A percentile compares a stretch with the other conserved stretches of the same genome.
These are phyloP conservation scores for cattle (Bos taurus) DNA, from an alignment of 2,113 vertebrate genomes.

Conservation along the genomic window ARS-UCD2.0 NC_037342.1:11096001-11096500, in stretches of 20 bases:
- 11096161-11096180: not conserved
- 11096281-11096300: not conserved
- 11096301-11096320: fast-evolving
- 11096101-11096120: not conserved
- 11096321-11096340: not conserved
- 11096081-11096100: not conserved
- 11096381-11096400: fast-evolving
- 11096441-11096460: not conserved
- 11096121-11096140: not conserved
- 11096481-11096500: not conserved
- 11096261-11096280: not conserved
- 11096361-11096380: fast-evolving
- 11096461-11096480: not conserved
- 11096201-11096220: not conserved
- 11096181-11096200: not conserved
- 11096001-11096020: not conserved
- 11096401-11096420: not conserved
- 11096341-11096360: not conserved
- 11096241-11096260: not conserved
- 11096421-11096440: not conserved
- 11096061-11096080: not conserved
- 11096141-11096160: not conserved
- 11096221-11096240: not conserved
- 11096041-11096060: not conserved
- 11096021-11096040: not conserved